phyloP scores from a whole-genome alignment of 2,113 vertebrate genomes.

The Tretioscincus oriximinensis region DNA sequence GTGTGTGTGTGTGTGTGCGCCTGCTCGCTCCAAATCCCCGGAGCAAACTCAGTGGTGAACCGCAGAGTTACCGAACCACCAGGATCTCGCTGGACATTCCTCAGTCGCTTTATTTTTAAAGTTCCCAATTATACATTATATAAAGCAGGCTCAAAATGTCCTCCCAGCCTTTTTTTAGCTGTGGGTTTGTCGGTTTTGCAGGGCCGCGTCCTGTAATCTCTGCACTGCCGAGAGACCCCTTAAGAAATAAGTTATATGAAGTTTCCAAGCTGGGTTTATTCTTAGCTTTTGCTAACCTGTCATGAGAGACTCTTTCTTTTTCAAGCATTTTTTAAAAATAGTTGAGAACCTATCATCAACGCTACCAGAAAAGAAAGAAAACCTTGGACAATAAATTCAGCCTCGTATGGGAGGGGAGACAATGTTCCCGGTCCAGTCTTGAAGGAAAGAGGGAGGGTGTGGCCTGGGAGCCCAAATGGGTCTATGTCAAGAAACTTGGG shows the following conservation, averaged over 20 bases:
- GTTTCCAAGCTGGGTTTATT: slow-evolving; percentile 29
- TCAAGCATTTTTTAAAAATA: slow-evolving; percentile 31
- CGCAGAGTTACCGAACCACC: neutral
- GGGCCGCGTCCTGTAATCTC: slow-evolving; percentile 39
- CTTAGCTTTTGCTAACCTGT: slow-evolving; percentile 53
- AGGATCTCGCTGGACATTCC: neutral
- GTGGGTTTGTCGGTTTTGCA: slow-evolving; percentile 33
- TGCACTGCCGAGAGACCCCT: neutral
- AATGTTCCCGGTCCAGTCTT: neutral
- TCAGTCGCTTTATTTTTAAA: neutral
- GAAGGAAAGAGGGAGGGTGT: slow-evolving; percentile 6
- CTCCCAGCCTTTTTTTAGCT: neutral
- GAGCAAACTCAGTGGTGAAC: neutral
- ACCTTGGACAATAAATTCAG: slow-evolving; percentile 63
- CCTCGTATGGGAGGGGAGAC: slow-evolving; percentile 47
- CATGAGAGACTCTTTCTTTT: slow-evolving; percentile 23
- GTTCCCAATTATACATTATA: neutral
- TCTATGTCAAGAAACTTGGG: slow-evolving; percentile 43
- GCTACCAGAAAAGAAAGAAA: slow-evolving; percentile 39
- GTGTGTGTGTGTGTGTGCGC: too few species aligned
- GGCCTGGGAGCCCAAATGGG: too few species aligned
- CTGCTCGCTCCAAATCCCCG: neutral
- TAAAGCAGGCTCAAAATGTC: neutral
- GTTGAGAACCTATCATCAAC: slow-evolving; percentile 53
- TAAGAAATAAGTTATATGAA: slow-evolving; percentile 30